A percentile compares a stretch with the other conserved stretches of the same genome.
These are phyloP conservation scores for Tamias sibiricus DNA, from an alignment of 2,113 vertebrate species.

Conservation along the genomic window DNA sequence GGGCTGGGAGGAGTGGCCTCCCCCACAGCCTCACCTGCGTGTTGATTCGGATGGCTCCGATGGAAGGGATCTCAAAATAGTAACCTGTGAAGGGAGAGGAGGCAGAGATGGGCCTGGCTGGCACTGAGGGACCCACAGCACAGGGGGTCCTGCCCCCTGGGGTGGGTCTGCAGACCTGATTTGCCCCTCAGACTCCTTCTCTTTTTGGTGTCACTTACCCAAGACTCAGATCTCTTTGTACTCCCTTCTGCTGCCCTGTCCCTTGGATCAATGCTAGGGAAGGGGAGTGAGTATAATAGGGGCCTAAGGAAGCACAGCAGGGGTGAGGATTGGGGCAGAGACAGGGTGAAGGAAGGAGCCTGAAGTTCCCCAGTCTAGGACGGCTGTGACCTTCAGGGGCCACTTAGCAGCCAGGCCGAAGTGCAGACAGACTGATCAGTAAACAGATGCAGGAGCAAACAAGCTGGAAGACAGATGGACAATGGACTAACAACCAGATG, in stretches of 20 bases:
- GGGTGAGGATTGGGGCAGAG: background rate
- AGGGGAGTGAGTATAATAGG: background rate
- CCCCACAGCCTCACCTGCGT: conserved; percentile 91
- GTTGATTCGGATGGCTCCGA: conserved; percentile 98
- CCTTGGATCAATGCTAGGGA: background rate
- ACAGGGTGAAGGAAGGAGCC: background rate
- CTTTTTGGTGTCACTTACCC: background rate
- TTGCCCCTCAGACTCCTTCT: background rate
- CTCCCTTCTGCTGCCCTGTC: background rate
- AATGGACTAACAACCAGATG: background rate
- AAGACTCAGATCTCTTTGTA: background rate
- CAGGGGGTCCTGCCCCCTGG: background rate
- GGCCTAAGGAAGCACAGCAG: background rate
- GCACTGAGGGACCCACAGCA: background rate
- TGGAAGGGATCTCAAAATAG: conserved; percentile 99
- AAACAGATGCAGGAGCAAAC: background rate
- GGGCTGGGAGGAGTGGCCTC: background rate
- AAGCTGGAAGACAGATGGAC: background rate
- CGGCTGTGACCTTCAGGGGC: background rate
- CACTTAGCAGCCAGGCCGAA: background rate
- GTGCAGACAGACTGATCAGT: background rate
- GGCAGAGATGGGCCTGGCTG: conserved; percentile 31
- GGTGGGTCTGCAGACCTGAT: background rate
- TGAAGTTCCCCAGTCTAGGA: background rate
- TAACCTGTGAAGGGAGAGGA: conserved; percentile 90